Conservation (phyloP, 2,113 vertebrate genomes). For the Tachysurus vachellii region DNA sequence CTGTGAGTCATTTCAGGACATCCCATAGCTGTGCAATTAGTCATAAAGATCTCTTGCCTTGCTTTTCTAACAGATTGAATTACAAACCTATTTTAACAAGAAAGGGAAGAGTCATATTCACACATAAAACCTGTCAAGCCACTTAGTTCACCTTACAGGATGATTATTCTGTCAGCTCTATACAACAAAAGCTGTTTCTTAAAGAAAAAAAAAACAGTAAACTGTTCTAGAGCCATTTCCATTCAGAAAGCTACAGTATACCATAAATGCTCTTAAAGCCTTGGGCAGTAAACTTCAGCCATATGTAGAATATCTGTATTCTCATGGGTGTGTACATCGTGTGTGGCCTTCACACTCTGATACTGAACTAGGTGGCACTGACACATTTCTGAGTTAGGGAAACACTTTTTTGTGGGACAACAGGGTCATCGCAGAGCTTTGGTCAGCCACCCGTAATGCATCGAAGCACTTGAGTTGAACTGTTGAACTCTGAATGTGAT, state of each 20-base stretch:
- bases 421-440: conserved; percentile 57
- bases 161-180: conserved; percentile 41
- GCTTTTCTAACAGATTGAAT: conserved; percentile 27
- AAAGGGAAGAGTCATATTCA: conserved; percentile 44
- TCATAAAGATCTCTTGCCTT: conserved; percentile 36
- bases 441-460: conserved; percentile 1
- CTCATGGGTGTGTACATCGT: conserved; percentile 59
- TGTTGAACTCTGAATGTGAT: conserved; percentile 76
- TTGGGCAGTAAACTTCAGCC: conserved; percentile 9
- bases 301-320: conserved; percentile 40
- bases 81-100: conserved; percentile 41
- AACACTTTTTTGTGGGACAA: conserved; percentile 60
- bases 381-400: conserved; percentile 68
- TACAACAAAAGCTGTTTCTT: conserved; percentile 31
- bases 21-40: conserved; percentile 43
- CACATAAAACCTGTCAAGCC: conserved; percentile 51
- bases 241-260: conserved; percentile 14
- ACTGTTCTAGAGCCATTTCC: conserved; percentile 16
- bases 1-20: conserved; percentile 45
- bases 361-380: conserved; percentile 42
- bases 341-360: conserved; percentile 70
- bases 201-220: conserved; percentile 4
- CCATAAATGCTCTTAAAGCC: conserved; percentile 19
- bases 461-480: conserved; percentile 61
- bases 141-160: conserved; percentile 40